Evolutionary conservation across 2,797 vertebrate species (phyloP).

Genomic region (Calcarius lapponicus): DNA sequence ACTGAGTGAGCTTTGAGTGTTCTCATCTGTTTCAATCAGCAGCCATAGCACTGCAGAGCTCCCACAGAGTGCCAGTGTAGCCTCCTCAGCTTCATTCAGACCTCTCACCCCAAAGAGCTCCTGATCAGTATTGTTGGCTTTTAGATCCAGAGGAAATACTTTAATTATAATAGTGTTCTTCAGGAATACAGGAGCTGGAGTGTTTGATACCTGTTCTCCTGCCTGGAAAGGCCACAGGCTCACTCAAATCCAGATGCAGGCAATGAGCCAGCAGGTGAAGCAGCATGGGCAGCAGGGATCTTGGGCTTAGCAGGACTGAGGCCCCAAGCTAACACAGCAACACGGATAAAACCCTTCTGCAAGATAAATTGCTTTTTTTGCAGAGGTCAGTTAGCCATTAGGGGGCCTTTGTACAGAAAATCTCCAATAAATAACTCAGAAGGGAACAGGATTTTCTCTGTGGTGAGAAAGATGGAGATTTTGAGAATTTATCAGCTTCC

Average conservation of each 20-base stretch:
- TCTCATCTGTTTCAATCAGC: not conserved
- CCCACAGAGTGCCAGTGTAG: not conserved
- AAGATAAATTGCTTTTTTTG: not conserved
- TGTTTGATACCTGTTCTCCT: not conserved
- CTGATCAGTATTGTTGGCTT: not conserved
- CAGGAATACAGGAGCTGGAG: not conserved
- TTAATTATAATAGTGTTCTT: not conserved
- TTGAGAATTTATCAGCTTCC: not conserved
- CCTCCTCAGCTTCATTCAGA: not conserved
- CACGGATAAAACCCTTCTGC: not conserved
- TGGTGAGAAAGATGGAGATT: not conserved
- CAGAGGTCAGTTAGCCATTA: not conserved
- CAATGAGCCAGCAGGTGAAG: not conserved
- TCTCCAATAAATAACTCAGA: not conserved
- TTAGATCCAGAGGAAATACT: not conserved
- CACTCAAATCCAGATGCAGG: not conserved
- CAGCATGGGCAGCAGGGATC: fast-evolving
- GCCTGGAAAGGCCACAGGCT: not conserved
- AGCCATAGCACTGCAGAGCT: not conserved
- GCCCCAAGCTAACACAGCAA: not conserved
- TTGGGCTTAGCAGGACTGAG: not conserved
- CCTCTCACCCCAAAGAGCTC: not conserved
- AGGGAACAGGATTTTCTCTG: not conserved
- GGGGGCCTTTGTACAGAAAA: not conserved
- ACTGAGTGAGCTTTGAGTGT: not conserved